Percentiles rank a stretch among this genome's conserved stretches.
Evolutionary conservation across 2,797 vertebrate species (phyloP).

Genomic region (Linurgus olivaceus): DNA sequence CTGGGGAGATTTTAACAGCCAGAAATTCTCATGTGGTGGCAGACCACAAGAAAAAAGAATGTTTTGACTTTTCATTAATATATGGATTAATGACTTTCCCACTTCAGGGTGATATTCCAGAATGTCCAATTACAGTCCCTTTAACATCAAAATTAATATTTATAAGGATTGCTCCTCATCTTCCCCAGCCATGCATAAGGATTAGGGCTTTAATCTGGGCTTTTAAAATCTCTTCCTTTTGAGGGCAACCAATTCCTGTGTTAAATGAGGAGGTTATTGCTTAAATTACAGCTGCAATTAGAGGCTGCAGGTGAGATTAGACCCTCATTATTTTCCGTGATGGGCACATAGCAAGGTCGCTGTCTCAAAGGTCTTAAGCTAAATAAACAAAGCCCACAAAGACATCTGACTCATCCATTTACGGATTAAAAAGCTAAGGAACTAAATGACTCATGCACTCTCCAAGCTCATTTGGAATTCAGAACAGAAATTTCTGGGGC

Average conservation of each 20-base stretch:
- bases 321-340: not conserved
- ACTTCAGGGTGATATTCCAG: not conserved
- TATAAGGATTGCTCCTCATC: not conserved
- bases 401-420: not conserved
- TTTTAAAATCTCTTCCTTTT: not conserved
- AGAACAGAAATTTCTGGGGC: not conserved
- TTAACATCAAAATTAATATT: not conserved
- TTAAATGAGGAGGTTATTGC: not conserved
- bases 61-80: not conserved
- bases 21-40: not conserved
- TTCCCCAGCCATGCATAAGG: not conserved
- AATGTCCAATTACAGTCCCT: not conserved
- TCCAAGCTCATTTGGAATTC: not conserved
- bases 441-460: not conserved
- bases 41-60: not conserved
- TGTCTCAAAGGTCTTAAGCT: not conserved
- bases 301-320: not conserved
- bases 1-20: not conserved
- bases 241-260: not conserved
- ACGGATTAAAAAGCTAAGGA: not conserved
- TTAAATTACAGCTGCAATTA: not conserved
- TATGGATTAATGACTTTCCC: not conserved
- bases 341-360: not conserved
- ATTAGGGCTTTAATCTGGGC: not conserved
- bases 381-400: not conserved